These are phyloP conservation scores for Sarcoramphus papa DNA, from an alignment of 2,797 vertebrate genomes.

Conservation along the genomic window DNA sequence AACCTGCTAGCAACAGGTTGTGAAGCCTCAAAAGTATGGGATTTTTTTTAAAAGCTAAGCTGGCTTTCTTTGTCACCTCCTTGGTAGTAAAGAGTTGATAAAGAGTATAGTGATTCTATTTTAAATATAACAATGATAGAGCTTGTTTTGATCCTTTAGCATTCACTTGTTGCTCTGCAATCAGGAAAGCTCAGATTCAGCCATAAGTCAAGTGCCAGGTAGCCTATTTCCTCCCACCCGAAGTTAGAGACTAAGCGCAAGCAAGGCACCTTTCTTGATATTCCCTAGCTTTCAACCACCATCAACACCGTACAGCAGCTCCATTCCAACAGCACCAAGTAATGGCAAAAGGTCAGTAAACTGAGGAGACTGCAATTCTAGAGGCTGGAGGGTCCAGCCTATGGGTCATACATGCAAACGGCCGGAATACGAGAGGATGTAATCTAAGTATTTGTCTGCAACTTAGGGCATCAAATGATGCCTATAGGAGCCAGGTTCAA, in stretches of 20 bases:
- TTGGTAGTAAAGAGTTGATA: background rate
- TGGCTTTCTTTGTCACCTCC: background rate
- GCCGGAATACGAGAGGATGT: background rate
- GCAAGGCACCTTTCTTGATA: background rate
- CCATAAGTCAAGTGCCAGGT: background rate
- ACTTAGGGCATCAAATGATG: background rate
- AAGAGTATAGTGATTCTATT: background rate
- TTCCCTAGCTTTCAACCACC: background rate
- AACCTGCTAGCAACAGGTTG: background rate
- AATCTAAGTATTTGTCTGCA: background rate
- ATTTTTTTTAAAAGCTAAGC: background rate
- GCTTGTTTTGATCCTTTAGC: background rate
- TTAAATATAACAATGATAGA: background rate
- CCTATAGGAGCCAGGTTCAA: background rate
- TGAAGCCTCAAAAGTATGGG: background rate
- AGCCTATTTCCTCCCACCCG: fast-evolving
- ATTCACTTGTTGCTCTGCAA: background rate
- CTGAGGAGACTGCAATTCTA: fast-evolving
- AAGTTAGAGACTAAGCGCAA: background rate
- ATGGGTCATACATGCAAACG: background rate
- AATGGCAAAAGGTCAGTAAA: background rate
- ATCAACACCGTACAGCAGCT: background rate
- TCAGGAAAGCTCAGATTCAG: background rate
- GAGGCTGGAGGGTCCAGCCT: background rate
- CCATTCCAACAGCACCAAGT: background rate